Conservation (phyloP, 2,113 vertebrate species). For the Neomonachus schauinslandi region DNA sequence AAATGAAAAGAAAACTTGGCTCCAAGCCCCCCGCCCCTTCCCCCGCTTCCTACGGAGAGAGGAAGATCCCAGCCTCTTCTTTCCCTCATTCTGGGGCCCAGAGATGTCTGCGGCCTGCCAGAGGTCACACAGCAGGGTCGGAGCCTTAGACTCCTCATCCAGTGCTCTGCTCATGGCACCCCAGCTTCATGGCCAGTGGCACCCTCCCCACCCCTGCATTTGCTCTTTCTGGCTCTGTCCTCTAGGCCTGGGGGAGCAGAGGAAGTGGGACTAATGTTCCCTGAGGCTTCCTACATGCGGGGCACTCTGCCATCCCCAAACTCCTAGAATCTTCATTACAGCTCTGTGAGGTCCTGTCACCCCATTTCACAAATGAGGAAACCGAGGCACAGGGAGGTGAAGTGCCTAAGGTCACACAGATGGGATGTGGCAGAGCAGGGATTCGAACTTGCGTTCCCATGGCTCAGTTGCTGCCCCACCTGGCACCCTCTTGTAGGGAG, state of each 20-base stretch:
- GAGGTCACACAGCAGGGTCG: constrained; percentile 34
- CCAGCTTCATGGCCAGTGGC: background rate
- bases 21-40: background rate
- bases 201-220: accelerated
- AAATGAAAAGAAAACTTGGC: constrained; percentile 47
- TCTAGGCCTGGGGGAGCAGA: background rate
- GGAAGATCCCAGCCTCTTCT: background rate
- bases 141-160: background rate
- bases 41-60: background rate
- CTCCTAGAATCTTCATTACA: background rate
- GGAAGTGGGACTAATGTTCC: background rate
- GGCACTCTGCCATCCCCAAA: background rate
- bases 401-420: background rate
- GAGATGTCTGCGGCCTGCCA: background rate
- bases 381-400: background rate
- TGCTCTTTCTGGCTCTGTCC: background rate
- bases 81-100: background rate
- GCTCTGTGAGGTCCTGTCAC: background rate
- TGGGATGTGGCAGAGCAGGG: background rate
- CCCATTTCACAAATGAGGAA: background rate
- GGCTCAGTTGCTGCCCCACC: background rate
- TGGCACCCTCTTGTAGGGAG: background rate
- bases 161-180: background rate
- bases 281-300: background rate
- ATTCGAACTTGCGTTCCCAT: background rate